These are phyloP conservation scores for Dolichomitus sp. DNA, from an alignment of 2,888 invertebrate species.

Conservation along the genomic window DNA sequence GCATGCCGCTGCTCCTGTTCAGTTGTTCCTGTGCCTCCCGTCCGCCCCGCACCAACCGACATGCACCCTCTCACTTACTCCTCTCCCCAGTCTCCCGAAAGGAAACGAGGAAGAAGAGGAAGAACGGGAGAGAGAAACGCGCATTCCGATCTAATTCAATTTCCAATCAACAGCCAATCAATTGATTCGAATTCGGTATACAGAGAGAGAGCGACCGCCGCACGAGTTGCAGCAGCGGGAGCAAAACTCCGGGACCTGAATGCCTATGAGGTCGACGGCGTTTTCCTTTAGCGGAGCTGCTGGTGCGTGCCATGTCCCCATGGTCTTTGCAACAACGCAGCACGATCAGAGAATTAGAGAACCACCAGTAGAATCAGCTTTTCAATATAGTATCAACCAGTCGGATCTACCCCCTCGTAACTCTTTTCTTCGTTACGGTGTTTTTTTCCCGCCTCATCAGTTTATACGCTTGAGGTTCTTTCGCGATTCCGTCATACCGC, in stretches of 20 bases:
- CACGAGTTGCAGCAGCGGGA: slow-evolving; percentile 70
- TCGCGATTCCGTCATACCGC: slow-evolving; percentile 60
- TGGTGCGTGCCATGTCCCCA: slow-evolving; percentile 39
- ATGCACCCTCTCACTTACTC: slow-evolving; percentile 67
- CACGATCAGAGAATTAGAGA: slow-evolving; percentile 70
- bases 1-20: slow-evolving; percentile 37
- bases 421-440: slow-evolving; percentile 39
- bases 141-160: slow-evolving; percentile 88
- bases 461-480: slow-evolving; percentile 26
- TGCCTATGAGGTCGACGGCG: slow-evolving; percentile 79
- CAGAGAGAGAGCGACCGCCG: slow-evolving; percentile 70
- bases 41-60: slow-evolving; percentile 57
- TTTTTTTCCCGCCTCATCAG: slow-evolving; percentile 12
- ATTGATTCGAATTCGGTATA: slow-evolving; percentile 88
- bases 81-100: slow-evolving; percentile 68
- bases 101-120: slow-evolving; percentile 15
- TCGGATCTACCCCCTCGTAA: slow-evolving; percentile 61
- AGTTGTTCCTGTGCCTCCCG: slow-evolving; percentile 39
- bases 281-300: slow-evolving; percentile 35
- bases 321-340: slow-evolving; percentile 63
- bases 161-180: slow-evolving; percentile 89
- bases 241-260: slow-evolving; percentile 80
- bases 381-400: slow-evolving; percentile 64
- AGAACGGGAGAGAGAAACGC: slow-evolving; percentile 82
- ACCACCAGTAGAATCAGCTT: slow-evolving; percentile 77